Evolutionary conservation across 2,113 vertebrate species (phyloP), one percentile per base, ranked within the genome.

Genomic region (Phoenicopterus ruber): DNA sequence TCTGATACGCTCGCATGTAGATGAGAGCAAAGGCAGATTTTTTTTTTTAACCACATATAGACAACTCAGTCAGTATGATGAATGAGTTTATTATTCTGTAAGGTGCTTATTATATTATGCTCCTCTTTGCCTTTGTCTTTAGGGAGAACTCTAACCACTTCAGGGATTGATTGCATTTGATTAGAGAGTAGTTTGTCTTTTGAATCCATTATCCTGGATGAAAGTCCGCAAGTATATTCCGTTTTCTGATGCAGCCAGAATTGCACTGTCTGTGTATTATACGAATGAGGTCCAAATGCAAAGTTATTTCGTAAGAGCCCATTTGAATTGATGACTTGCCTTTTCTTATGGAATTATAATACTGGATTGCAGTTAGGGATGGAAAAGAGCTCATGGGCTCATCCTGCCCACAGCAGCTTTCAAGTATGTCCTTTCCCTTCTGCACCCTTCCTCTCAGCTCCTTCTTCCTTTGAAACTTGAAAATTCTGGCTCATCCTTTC

Each of bases 81-180:
- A 93, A 97, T 94, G 94, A 61, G 78, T 90, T 96, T 95, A 73
- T 97, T 94, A 93, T 94, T 94, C 89, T 81, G 58, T 70, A 93
- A 96, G 74, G 66, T 93, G 71, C 86, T 95, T 95, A 90, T 95
- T 96, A 74, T 38, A 44, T 97, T 88, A 67, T 69, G 42, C 76
- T 95, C 38, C 34, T 72, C 81, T 89, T 79, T 91, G 86, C 72
- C 72, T 78, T 90, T 94, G 62, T 96, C 87, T 96, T 91, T 77
- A 63, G 78, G 96, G 96, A 96, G 82, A 94, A 40, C 42, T 70
- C 78, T 95, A 96, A 93, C 95, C 42, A 67, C 93, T 94, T 96
- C 93, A 96, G 94, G 82, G 84, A 77, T 17, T 93, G 93, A 90
- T 93, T 92, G 40, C 54, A 90, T 91, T 89, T 96, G 96, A 82